Evolutionary conservation across 1,140 invertebrate genomes (phyloP), one percentile per base, ranked within the genome.

Genomic region (Pseudomyrmex concolor): DNA sequence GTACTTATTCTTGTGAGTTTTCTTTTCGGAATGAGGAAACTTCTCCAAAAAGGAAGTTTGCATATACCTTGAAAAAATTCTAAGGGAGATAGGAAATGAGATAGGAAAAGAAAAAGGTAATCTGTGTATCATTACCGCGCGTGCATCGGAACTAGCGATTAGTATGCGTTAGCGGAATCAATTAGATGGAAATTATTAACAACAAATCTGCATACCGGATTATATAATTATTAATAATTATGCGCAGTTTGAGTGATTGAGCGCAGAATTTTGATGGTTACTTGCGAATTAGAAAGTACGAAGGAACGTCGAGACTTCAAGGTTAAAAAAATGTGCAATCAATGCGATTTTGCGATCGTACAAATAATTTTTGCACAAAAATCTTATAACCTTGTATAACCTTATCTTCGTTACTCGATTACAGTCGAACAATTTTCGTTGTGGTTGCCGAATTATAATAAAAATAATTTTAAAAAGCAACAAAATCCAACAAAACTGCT

Each of bases 111-210:
- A 57, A 25, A 57, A 48, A 4, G 17, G 5, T 5, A 13, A 15
- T 34, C 19, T 54, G 15, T 64, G 22, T 54, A 80, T 80, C 57
- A 54, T 71, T 59, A 80, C 3, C 76, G 54, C 54, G 76, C 54
- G 76, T 70, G 76, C 54, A 78, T 70, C 43, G 76, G 34, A 80
- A 12, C 43, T 60, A 71, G 66, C 34, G 43, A 80, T 70, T 80
- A 80, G 66, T 80, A 59, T 15, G 7, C 43, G 22, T 71, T 80
- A 70, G 54, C 13, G 25, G 63, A 13, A 57, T 2, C 43, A 59
- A 54, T 67, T 7, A 19, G 64, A 70, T 59, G 19, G n/a, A 70
- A 34, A n/a, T 59, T 22, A 12, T 5, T n/a, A 13, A 55, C 15
- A 55, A 54, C 5, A 25, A 78, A 17, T 68, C 54, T 2, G 76